A percentile compares a stretch with the other conserved stretches of the same genome.
These are phyloP conservation scores for Unio pictorum DNA, from an alignment of 2,888 invertebrate species.

Conservation along the genomic window DNA sequence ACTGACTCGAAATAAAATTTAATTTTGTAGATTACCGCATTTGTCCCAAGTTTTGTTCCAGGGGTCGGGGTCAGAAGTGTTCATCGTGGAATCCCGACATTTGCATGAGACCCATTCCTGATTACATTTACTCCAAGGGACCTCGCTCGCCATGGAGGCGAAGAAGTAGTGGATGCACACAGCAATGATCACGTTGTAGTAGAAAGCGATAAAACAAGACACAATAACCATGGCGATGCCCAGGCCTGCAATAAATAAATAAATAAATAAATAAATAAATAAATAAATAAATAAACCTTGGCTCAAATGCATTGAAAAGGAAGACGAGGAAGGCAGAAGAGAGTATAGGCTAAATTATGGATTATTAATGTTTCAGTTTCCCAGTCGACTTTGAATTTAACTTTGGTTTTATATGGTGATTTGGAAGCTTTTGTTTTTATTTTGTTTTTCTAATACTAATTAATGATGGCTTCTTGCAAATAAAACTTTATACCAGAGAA, in stretches of 20 bases:
- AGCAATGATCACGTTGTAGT: slow-evolving; percentile 65
- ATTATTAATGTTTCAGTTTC: too few species aligned
- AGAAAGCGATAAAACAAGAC: slow-evolving; percentile 53
- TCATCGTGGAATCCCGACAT: slow-evolving; percentile 44
- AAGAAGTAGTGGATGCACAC: slow-evolving; percentile 60
- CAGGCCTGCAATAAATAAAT: slow-evolving; percentile 43
- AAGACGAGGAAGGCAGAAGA: too few species aligned
- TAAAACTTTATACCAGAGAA: too few species aligned
- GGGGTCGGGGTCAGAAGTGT: slow-evolving; percentile 31
- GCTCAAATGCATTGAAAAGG: too few species aligned
- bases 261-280: too few species aligned
- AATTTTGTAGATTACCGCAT: slow-evolving; percentile 42
- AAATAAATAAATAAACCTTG: too few species aligned
- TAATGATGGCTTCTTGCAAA: too few species aligned
- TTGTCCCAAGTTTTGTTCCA: slow-evolving; percentile 44
- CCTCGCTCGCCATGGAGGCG: slow-evolving; percentile 52
- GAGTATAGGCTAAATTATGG: too few species aligned
- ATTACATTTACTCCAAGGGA: slow-evolving; percentile 60
- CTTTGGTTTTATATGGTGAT: too few species aligned
- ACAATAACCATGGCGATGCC: slow-evolving; percentile 58
- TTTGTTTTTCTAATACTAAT: too few species aligned
- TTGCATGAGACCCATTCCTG: slow-evolving; percentile 60
- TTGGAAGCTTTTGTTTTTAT: too few species aligned
- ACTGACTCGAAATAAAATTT: neutral
- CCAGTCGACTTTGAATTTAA: too few species aligned